These are phyloP conservation scores for Didymodactylos carnosus DNA, from an alignment of 2,888 invertebrate genomes.

Conservation along the genomic window DNA sequence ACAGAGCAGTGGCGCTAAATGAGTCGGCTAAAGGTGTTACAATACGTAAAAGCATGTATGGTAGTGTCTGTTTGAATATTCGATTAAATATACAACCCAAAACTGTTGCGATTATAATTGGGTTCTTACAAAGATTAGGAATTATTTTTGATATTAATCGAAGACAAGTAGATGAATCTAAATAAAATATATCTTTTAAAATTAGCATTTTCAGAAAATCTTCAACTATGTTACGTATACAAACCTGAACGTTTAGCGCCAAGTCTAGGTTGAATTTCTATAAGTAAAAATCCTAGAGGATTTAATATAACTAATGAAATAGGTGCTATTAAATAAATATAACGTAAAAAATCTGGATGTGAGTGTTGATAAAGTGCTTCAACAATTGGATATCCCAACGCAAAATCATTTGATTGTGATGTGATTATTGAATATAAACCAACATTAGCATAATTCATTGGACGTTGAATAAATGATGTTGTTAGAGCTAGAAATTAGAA, in stretches of 20 bases:
- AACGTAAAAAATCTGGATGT: slow-evolving; percentile 71
- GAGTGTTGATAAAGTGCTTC: slow-evolving; percentile 59
- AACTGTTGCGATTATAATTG: slow-evolving; percentile 74
- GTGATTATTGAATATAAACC: slow-evolving; percentile 81
- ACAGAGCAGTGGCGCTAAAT: slow-evolving; percentile 72
- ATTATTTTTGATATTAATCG: slow-evolving; percentile 15
- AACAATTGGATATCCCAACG: slow-evolving; percentile 80
- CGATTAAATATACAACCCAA: slow-evolving; percentile 67
- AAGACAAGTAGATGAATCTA: too few relatives aligned
- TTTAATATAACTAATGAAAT: slow-evolving; percentile 75
- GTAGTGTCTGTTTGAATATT: slow-evolving; percentile 55
- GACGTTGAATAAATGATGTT: slow-evolving; percentile 51
- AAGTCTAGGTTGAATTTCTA: slow-evolving; percentile 55
- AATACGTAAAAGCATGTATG: slow-evolving; percentile 52
- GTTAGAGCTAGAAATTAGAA: too few relatives aligned
- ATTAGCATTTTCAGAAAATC: background rate
- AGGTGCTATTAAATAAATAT: slow-evolving; percentile 76
- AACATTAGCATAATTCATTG: slow-evolving; percentile 58
- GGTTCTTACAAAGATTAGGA: slow-evolving; percentile 52
- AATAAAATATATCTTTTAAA: too few relatives aligned
- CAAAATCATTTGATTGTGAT: slow-evolving; percentile 91
- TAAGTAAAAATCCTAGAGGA: slow-evolving; percentile 65
- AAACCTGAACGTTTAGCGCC: slow-evolving; percentile 12
- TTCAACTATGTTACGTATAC: background rate
- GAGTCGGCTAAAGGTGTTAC: slow-evolving; percentile 45